These are phyloP conservation scores for Coregonus sp. DNA, from an alignment of 2,797 vertebrate species.

Conservation along the genomic window DNA sequence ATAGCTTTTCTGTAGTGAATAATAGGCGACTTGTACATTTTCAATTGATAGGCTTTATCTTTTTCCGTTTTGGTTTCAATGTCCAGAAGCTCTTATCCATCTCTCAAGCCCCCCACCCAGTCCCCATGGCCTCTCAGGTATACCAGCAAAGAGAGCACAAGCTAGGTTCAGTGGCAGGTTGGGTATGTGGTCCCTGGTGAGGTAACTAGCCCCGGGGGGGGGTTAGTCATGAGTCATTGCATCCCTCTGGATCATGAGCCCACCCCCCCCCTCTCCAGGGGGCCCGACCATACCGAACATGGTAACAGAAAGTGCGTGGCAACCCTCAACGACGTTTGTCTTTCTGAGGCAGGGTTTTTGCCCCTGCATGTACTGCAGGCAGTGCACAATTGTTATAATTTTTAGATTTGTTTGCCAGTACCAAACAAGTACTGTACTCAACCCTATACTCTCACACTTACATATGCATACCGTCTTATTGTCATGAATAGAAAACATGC, in stretches of 20 bases:
- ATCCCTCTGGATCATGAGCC: neutral
- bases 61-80: conserved; percentile 24
- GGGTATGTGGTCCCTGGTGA: neutral
- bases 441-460: neutral
- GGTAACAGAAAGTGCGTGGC: conserved; percentile 26
- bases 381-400: neutral
- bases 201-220: conserved; percentile 10
- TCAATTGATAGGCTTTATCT: too few relatives aligned
- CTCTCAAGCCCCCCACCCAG: neutral
- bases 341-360: conserved; percentile 16
- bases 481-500: neutral
- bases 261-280: conserved; percentile 3
- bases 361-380: neutral
- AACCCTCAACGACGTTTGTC: conserved; percentile 2
- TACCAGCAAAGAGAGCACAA: neutral
- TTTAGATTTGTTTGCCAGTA: neutral
- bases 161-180: neutral
- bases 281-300: neutral
- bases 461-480: neutral
- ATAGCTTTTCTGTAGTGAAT: conserved; percentile 28
- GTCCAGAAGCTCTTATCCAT: conserved; percentile 28
- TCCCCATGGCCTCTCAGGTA: neutral
- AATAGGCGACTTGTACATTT: neutral
- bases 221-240: neutral
- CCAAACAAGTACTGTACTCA: neutral